A percentile compares a stretch with the other conserved stretches of the same genome.
phyloP scores from a whole-genome alignment of 2,113 vertebrate genomes.

The Ibidorhyncha struthersii region DNA sequence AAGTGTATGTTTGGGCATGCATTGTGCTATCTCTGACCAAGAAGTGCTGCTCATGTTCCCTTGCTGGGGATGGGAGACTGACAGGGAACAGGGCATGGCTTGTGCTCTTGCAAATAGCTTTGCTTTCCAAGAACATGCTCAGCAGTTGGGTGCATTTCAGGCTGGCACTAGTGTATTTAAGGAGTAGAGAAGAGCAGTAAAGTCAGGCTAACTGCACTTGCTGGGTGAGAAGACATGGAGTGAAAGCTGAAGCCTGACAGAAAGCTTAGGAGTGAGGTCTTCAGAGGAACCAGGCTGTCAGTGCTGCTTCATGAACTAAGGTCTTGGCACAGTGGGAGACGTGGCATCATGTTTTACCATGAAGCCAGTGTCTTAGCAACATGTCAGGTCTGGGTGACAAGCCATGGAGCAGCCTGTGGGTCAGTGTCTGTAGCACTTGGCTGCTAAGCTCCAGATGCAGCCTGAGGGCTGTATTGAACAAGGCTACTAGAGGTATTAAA shows the following conservation, averaged over 20 bases:
- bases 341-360: accelerated
- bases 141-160: neutral
- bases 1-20: accelerated
- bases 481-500: neutral
- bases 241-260: neutral
- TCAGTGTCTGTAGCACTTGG: neutral
- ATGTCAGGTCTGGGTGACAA: neutral
- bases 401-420: neutral
- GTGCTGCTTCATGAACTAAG: neutral
- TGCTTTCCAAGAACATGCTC: neutral
- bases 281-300: neutral
- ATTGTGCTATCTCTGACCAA: neutral
- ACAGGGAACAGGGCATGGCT: neutral
- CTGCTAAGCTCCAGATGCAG: neutral
- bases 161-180: neutral
- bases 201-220: too few relatives aligned
- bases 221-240: neutral
- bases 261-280: neutral
- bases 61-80: neutral
- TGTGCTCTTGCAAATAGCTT: neutral
- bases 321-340: neutral
- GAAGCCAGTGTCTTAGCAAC: neutral
- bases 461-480: neutral
- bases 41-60: neutral
- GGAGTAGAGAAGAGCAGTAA: neutral